These are phyloP conservation scores for Huso huso DNA, from an alignment of 2,797 vertebrate species.

Conservation along the genomic window DNA sequence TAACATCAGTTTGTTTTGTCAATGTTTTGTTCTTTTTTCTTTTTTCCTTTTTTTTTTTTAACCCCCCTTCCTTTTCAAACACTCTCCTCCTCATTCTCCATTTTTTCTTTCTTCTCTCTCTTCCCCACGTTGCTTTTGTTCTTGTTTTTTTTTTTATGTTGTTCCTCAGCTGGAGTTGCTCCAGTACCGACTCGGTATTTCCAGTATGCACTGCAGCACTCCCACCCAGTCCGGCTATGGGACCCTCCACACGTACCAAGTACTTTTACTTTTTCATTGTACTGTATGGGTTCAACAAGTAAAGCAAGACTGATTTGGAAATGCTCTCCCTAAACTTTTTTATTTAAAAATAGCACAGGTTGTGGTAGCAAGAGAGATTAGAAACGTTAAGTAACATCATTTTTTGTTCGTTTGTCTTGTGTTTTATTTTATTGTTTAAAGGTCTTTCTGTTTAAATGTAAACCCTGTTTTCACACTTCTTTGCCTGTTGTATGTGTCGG, in stretches of 20 bases:
- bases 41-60: slow-evolving; percentile 3
- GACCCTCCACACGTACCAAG: slow-evolving; percentile 96
- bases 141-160: slow-evolving; percentile 51
- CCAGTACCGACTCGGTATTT: slow-evolving; percentile 96
- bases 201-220: slow-evolving; percentile 84
- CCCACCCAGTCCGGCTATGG: slow-evolving; percentile 82
- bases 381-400: too few species aligned
- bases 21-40: slow-evolving; percentile 32
- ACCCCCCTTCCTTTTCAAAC: slow-evolving; percentile 20
- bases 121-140: slow-evolving; percentile 34
- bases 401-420: too few species aligned
- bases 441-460: too few species aligned
- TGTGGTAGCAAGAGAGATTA: too few species aligned
- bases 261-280: slow-evolving; percentile 80
- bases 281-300: slow-evolving; percentile 53
- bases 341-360: neutral
- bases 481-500: too few species aligned
- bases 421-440: too few species aligned
- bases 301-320: slow-evolving; percentile 11
- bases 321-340: neutral
- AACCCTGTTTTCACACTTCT: too few species aligned
- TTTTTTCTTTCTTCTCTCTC: slow-evolving; percentile 29
- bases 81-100: slow-evolving; percentile 37
- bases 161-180: slow-evolving; percentile 96
- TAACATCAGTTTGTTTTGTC: slow-evolving; percentile 29